Evolutionary conservation across 2,888 invertebrate species (phyloP).

Genomic region (Eugnorisma glareosa): DNA sequence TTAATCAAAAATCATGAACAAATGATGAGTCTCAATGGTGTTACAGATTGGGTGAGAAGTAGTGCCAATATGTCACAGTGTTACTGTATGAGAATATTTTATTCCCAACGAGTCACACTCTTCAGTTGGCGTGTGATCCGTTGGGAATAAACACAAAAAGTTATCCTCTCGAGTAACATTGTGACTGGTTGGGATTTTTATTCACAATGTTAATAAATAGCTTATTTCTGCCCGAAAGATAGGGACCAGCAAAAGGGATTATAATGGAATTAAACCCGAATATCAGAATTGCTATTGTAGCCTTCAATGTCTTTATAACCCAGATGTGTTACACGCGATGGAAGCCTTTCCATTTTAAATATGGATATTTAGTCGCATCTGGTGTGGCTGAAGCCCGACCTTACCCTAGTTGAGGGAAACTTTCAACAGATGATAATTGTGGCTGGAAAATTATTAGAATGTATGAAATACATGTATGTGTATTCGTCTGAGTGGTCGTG

Average conservation of each 20-base stretch:
- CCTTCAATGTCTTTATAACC: too few relatives aligned
- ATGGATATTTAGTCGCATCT: constrained; percentile 15
- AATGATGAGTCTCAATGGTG: too few relatives aligned
- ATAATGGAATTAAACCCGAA: background rate
- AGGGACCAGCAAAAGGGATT: background rate
- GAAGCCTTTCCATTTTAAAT: background rate
- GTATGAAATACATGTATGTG: background rate
- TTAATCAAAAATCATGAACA: too few relatives aligned
- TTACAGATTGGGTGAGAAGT: too few relatives aligned
- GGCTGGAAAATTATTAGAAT: background rate
- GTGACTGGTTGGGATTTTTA: too few relatives aligned
- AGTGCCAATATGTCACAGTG: too few relatives aligned
- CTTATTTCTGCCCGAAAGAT: background rate
- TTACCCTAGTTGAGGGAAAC: background rate
- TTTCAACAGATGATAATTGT: background rate
- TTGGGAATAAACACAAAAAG: too few relatives aligned
- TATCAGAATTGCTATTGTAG: background rate
- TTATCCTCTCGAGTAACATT: too few relatives aligned
- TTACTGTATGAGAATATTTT: too few relatives aligned
- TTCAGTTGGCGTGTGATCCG: too few relatives aligned
- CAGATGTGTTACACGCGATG: background rate
- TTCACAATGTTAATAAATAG: too few relatives aligned
- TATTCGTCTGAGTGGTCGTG: background rate
- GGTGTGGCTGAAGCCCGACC: background rate
- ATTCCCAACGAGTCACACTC: too few relatives aligned